These are phyloP conservation scores for Neolamprologus multifasciatus DNA, from an alignment of 2,797 vertebrate genomes.

Conservation along the genomic window DNA sequence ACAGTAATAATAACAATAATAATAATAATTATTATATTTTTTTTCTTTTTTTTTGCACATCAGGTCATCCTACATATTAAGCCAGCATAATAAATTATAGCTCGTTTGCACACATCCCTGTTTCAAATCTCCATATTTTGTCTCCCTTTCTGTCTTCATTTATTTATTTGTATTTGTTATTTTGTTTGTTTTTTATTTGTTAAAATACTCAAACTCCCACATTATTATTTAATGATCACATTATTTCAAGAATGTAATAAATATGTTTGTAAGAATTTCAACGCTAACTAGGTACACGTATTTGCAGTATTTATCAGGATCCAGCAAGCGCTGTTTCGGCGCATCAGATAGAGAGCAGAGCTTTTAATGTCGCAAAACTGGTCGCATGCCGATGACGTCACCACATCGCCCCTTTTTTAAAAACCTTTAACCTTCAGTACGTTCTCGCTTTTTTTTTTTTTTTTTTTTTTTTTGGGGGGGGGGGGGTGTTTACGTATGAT, in stretches of 20 bases:
- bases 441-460: too few relatives aligned
- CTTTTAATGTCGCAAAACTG: not conserved
- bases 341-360: not conserved
- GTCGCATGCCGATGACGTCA: not conserved
- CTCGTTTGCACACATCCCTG: not conserved
- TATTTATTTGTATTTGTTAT: not conserved
- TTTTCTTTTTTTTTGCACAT: too few relatives aligned
- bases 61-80: too few relatives aligned
- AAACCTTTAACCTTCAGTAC: not conserved
- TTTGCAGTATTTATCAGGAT: not conserved
- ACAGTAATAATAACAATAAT: not conserved
- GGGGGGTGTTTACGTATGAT: too few relatives aligned
- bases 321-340: not conserved
- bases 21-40: too few relatives aligned
- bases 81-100: accelerated
- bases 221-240: not conserved
- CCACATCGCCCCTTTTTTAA: accelerated
- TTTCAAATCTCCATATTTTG: not conserved
- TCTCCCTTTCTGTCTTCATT: not conserved
- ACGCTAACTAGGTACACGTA: not conserved
- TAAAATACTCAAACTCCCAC: not conserved
- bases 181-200: not conserved
- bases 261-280: not conserved
- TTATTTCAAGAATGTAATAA: not conserved
- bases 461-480: too few relatives aligned